Evolutionary conservation across 2,888 invertebrate genomes (phyloP).

Genomic region (Lacanobia oleracea): DNA sequence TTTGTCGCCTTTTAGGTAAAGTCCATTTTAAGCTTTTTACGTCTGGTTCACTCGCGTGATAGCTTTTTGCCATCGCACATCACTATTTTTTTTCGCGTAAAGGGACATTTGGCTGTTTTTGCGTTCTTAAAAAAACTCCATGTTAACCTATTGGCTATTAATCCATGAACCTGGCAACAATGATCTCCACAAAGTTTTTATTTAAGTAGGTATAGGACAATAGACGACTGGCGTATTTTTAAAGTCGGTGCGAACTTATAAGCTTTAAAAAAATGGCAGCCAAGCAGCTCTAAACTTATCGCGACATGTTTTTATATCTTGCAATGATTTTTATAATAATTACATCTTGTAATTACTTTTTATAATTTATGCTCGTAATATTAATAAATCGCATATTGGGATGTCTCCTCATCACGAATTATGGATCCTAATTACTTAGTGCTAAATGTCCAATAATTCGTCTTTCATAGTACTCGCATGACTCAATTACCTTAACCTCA

Average conservation of each 20-base stretch:
- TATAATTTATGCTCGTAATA: no score
- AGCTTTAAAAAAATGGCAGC: constrained; percentile 17
- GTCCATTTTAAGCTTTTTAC: neutral
- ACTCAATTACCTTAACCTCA: no score
- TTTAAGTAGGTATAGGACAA: neutral
- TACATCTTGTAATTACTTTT: neutral
- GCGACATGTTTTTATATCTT: neutral
- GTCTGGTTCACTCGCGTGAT: no score
- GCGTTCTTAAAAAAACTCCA: neutral
- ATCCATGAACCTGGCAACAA: neutral
- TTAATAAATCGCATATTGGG: neutral
- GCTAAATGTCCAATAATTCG: no score
- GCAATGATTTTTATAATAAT: neutral
- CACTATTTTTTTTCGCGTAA: neutral
- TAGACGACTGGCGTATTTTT: constrained; percentile 11
- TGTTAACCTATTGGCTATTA: neutral
- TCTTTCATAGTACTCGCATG: no score
- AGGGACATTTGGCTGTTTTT: neutral
- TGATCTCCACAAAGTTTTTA: constrained; percentile 20
- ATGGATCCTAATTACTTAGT: neutral
- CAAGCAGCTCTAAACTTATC: neutral
- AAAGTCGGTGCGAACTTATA: constrained; percentile 7
- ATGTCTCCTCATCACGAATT: neutral
- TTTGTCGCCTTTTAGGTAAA: neutral
- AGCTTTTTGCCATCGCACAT: neutral